Percentiles rank a stretch among this genome's conserved stretches.
phyloP scores from a whole-genome alignment of 2,888 invertebrate genomes.

The Pomacea canaliculata region DNA sequence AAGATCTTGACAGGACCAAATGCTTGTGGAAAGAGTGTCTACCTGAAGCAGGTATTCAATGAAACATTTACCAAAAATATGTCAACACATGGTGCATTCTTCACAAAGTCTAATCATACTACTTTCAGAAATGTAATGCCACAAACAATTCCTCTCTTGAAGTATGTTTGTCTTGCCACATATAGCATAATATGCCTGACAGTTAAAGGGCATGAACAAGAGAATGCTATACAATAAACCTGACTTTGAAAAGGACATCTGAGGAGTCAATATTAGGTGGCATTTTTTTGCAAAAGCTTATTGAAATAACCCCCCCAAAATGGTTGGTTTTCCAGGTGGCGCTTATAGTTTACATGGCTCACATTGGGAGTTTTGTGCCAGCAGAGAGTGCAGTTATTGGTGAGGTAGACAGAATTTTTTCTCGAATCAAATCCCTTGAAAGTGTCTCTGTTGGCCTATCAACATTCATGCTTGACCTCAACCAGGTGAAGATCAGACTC shows the following conservation, averaged over 20 bases:
- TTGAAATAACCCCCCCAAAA: no score
- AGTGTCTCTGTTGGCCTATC: conserved; percentile 85
- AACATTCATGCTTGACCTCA: conserved; percentile 86
- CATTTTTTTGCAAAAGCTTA: no score
- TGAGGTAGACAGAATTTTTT: conserved; percentile 80
- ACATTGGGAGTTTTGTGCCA: conserved; percentile 91
- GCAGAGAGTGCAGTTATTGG: conserved; percentile 82
- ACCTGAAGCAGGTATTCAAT: conserved; percentile 81
- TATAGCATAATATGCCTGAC: no score
- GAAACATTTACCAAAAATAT: background rate
- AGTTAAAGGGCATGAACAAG: no score
- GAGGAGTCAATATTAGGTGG: no score
- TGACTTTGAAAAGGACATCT: no score
- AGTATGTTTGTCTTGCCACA: background rate
- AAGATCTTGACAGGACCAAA: conserved; percentile 91
- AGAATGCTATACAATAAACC: no score
- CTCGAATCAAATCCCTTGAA: conserved; percentile 82
- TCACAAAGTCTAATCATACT: background rate
- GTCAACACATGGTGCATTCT: background rate
- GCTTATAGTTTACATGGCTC: conserved; percentile 85
- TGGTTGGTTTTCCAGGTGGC: conserved; percentile 72
- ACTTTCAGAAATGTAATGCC: background rate
- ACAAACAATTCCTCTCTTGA: background rate
- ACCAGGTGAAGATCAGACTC: conserved; percentile 76
- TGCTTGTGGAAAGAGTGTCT: conserved; percentile 92